Evolutionary conservation across 53 echinoderm and acorn worm species (phyloP), one percentile per base, ranked within the genome.

Genomic region (Apostichopus leukothele): DNA sequence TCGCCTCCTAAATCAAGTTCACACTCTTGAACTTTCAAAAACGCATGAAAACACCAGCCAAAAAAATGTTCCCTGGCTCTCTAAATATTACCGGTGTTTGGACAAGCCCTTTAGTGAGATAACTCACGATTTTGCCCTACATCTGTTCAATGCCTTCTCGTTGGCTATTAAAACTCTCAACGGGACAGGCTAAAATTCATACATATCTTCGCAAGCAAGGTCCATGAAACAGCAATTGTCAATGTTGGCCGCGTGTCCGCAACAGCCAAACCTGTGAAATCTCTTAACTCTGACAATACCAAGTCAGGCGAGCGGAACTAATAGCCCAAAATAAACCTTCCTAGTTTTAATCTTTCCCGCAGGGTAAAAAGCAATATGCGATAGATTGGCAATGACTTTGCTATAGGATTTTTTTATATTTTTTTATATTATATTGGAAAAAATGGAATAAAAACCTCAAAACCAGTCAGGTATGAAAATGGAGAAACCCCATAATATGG

Each of bases 191-290:
- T 71, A 71, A 16, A 71, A 71, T 71, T 71, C 71, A 71, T 71
- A 71, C 16, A 71, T 18, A 71, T 71, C 20, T 71, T 71, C 18
- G 71, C 71, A n/a, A 71, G 71, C 71, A 14, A 52, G n/a, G 79
- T 54, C 79, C 79, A 79, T 79, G 52, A 79, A 79, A 79, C 79
- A 79, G 79, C 79, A 79, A 79, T 79, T 79, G 79, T 52, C 79
- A 79, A 79, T 51, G 51, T 79, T 79, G 52, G 79, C 5, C 79
- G 79, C 54, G 79, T 79, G 79, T 79, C 79, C 79, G 14, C 52
- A 54, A 52, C 54, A 53, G 52, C 54, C 52, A 79, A 79, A 79
- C 52, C 79, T 79, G 79, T 79, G 79, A 79, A 81, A 53, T 54
- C 18, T 81, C 22, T 54, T 81, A 81, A 54, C 55, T 81, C 57